A percentile compares a stretch with the other conserved stretches of the same genome.
Evolutionary conservation across 2,888 invertebrate species (phyloP).

Genomic region (Torymus tubicola): DNA sequence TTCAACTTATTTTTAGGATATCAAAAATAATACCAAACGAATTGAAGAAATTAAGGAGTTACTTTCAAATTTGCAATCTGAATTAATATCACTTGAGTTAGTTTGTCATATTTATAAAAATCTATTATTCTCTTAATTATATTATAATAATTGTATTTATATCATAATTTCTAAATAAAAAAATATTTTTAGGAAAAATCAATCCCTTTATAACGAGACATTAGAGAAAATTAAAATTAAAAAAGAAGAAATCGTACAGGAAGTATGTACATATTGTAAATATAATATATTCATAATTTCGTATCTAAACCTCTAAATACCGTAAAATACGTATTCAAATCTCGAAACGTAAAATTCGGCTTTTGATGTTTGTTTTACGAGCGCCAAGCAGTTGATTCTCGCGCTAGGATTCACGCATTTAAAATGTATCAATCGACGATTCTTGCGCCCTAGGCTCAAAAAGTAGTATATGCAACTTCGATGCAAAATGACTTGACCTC

Average conservation of each 20-base stretch:
- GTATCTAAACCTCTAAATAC: too few relatives aligned
- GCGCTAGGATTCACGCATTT: too few relatives aligned
- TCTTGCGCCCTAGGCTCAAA: too few relatives aligned
- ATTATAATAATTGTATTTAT: not conserved
- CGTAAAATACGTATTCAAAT: too few relatives aligned
- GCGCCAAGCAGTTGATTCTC: too few relatives aligned
- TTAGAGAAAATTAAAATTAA: slow-evolving; percentile 6
- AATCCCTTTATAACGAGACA: not conserved
- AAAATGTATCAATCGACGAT: too few relatives aligned
- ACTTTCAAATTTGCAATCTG: slow-evolving; percentile 11
- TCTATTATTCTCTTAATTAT: not conserved
- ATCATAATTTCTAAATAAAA: not conserved
- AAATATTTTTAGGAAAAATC: slow-evolving; percentile 30
- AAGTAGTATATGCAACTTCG: too few relatives aligned
- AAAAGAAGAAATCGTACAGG: slow-evolving; percentile 15
- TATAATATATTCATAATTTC: not conserved
- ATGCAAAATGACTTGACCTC: too few relatives aligned
- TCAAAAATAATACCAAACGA: slow-evolving; percentile 18
- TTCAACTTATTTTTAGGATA: slow-evolving; percentile 23
- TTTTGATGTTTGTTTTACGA: too few relatives aligned
- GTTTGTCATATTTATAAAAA: slow-evolving; percentile 16
- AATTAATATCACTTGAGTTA: slow-evolving; percentile 29
- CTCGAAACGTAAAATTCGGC: too few relatives aligned
- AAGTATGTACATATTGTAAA: slow-evolving; percentile 27
- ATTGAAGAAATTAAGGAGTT: slow-evolving; percentile 4